Base-by-base conservation (phyloP, 2,797 vertebrate species). In the Stomatorhinus walkeri region DNA sequence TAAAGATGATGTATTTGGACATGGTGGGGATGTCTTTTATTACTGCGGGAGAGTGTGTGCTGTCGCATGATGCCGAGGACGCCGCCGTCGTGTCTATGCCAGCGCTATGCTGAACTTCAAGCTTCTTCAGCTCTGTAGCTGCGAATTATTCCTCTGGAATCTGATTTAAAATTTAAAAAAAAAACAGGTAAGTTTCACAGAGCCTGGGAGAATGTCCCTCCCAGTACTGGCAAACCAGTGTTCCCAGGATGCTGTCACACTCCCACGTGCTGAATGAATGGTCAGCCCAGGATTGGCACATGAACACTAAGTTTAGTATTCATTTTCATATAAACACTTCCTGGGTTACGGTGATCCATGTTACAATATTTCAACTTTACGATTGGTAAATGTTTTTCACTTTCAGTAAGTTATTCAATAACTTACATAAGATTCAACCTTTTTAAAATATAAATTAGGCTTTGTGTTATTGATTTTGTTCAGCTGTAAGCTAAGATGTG, bases 1-100 rank as follows among this genome's bases (percentile, higher is more conserved):
- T 95, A 95, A 96, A 96, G 92, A 91, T 32, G 10, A 94, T 0
- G 0, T 4, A 28, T 28, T 2, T 52, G 1, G 68, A 87, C 59
- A 88, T 14, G 22, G 16, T 22, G 6, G 28, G 8, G 16, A 40
- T 43, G 12, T 4, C 14, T 0, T 59, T 79, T 51, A 19, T 46
- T 72, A 32, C 4, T 46, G 72, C 19, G 6, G 61, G 64, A 32
- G 24, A 32, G 10, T 2, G 24, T 68, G 64, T 14, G 12, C 28
- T 36, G 64, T 36, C 64, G 16, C 64, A 72, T 0, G 32, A 8
- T 3, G 16, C 72, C 46, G 72, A 43, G 36, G 36, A 79, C 0
- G 36, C 6, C 32, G 2, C 46, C 1, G 0, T 24, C 12, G 24
- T 28, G 43, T 76, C 36, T n/a, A 1, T 79, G 19, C 40, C 16